Evolutionary conservation across 2,888 invertebrate genomes (phyloP).

Genomic region (Calameuta idolon): DNA sequence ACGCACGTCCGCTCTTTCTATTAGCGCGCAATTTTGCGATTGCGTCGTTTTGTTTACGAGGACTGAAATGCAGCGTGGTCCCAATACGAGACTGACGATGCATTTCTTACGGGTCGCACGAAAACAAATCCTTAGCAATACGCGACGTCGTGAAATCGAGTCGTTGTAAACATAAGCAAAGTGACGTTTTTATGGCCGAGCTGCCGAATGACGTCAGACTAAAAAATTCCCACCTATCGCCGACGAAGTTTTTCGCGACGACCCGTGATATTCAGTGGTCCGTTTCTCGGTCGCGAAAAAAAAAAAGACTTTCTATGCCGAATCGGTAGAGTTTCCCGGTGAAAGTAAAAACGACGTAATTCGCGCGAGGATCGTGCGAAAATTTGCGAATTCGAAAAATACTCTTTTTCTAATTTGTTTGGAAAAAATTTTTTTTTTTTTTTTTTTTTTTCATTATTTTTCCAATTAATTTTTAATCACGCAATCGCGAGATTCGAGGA

Average conservation of each 20-base stretch:
- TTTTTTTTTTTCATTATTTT: too few species aligned
- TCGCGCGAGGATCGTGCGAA: not conserved
- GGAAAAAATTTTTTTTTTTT: too few species aligned
- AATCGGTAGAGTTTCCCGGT: not conserved
- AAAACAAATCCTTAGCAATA: not conserved
- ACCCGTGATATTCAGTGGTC: not conserved
- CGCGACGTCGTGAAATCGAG: not conserved
- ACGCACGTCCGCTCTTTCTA: not conserved
- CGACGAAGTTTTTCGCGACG: not conserved
- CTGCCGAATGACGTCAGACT: not conserved
- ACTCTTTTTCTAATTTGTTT: not conserved
- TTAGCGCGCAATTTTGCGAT: not conserved
- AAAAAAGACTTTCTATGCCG: not conserved
- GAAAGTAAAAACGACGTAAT: not conserved
- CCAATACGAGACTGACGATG: not conserved
- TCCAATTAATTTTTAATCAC: not conserved
- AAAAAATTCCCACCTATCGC: not conserved
- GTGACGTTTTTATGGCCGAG: too few species aligned
- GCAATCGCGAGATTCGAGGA: not conserved
- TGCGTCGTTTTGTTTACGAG: not conserved
- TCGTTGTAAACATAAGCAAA: not conserved
- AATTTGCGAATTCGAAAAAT: not conserved
- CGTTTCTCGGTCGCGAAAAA: not conserved
- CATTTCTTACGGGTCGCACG: not conserved
- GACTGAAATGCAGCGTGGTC: not conserved